These are phyloP conservation scores for Papilio demoleus DNA, from an alignment of 2,888 invertebrate genomes.

Conservation along the genomic window DNA sequence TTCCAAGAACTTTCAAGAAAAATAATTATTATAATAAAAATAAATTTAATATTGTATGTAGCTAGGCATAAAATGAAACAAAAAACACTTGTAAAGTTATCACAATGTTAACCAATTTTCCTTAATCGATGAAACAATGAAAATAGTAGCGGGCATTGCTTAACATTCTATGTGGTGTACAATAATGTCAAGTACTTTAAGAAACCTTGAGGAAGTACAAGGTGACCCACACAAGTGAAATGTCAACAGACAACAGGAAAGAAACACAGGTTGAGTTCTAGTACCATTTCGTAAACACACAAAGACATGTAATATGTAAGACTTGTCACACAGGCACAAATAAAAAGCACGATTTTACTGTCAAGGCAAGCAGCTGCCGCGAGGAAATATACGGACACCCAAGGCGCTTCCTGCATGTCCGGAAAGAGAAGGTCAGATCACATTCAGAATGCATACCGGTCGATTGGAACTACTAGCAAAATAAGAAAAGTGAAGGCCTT, in stretches of 20 bases:
- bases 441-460: slow-evolving; percentile 73
- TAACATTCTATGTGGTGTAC: slow-evolving; percentile 58
- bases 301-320: slow-evolving; percentile 64
- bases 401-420: slow-evolving; percentile 83
- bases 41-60: too few relatives aligned
- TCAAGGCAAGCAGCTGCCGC: slow-evolving; percentile 75
- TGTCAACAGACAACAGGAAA: slow-evolving; percentile 73
- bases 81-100: neutral
- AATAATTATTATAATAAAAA: too few relatives aligned
- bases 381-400: slow-evolving; percentile 78
- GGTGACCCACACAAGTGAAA: slow-evolving; percentile 78
- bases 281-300: slow-evolving; percentile 61
- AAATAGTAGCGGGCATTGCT: slow-evolving; percentile 61
- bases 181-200: slow-evolving; percentile 75
- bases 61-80: neutral
- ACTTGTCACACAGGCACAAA: slow-evolving; percentile 65
- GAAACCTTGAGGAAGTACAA: slow-evolving; percentile 74
- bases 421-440: slow-evolving; percentile 81
- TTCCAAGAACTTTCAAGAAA: too few relatives aligned
- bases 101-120: slow-evolving; percentile 53
- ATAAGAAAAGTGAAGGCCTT: slow-evolving; percentile 76
- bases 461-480: slow-evolving; percentile 55
- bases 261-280: slow-evolving; percentile 60
- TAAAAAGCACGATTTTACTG: slow-evolving; percentile 70
- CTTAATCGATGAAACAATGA: slow-evolving; percentile 60